Percentiles rank a stretch among this genome's conserved stretches.
phyloP scores from a whole-genome alignment of 2,797 vertebrate species.

The Falco naumanni region DNA sequence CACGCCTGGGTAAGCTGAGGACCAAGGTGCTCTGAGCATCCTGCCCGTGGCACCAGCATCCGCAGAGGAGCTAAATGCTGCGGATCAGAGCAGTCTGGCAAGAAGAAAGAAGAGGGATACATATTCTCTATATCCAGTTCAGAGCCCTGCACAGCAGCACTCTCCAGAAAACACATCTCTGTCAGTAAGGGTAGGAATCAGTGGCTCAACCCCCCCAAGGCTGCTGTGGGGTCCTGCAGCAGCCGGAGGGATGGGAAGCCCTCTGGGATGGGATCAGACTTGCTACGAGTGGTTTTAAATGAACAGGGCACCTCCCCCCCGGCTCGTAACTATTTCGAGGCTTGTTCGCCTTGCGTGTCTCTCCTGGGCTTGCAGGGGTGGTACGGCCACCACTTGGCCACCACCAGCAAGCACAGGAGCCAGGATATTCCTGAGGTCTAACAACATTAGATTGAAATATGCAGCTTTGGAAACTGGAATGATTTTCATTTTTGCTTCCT shows the following conservation, averaged over 20 bases:
- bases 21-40: background rate
- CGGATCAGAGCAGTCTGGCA: background rate
- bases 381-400: background rate
- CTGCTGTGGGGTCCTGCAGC: background rate
- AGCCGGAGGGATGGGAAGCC: background rate
- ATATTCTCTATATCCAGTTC: background rate
- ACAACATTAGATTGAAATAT: background rate
- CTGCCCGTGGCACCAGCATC: background rate
- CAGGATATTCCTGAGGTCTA: background rate
- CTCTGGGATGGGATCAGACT: background rate
- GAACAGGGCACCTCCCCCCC: background rate
- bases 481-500: background rate
- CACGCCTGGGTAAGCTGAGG: background rate
- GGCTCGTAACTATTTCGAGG: background rate
- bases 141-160: background rate
- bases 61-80: background rate
- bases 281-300: background rate
- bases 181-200: background rate
- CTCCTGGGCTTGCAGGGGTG: background rate
- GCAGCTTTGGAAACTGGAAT: background rate
- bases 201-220: background rate
- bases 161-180: background rate
- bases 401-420: background rate
- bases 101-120: background rate
- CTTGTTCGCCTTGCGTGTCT: accelerated